These are phyloP conservation scores for Rhogogaster chlorosoma DNA, from an alignment of 2,888 invertebrate species.

Conservation along the genomic window DNA sequence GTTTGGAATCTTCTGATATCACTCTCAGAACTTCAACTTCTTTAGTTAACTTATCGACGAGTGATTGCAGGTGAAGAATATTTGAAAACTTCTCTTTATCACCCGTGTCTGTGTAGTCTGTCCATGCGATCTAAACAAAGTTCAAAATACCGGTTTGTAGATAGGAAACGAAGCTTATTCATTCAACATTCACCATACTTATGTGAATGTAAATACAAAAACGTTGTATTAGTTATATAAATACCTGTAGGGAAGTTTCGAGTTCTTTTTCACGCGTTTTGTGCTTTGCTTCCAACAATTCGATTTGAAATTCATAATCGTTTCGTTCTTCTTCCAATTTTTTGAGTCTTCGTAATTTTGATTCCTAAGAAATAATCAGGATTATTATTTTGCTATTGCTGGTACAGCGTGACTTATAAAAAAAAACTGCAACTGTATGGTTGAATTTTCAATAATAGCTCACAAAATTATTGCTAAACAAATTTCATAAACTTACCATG, in stretches of 20 bases:
- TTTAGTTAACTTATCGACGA: conserved; percentile 41
- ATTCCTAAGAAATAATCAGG: conserved; percentile 29
- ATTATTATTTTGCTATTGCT: neutral
- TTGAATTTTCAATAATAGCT: too few species aligned
- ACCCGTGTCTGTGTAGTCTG: neutral
- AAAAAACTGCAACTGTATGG: neutral
- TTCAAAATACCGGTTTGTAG: neutral
- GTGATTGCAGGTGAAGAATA: conserved; percentile 31
- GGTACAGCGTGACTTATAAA: neutral
- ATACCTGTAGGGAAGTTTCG: conserved; percentile 56
- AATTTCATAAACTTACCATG: conserved; percentile 44
- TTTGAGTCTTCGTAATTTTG: conserved; percentile 71
- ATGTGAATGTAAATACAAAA: neutral
- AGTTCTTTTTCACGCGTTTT: conserved; percentile 80
- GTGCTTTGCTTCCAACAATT: conserved; percentile 79
- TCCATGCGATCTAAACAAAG: conserved; percentile 47
- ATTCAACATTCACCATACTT: neutral
- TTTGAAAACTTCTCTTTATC: conserved; percentile 46
- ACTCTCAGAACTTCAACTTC: conserved; percentile 31
- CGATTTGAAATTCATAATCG: conserved; percentile 80
- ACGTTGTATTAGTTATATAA: neutral
- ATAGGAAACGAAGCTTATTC: conserved; percentile 28
- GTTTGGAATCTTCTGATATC: neutral
- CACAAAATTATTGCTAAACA: neutral
- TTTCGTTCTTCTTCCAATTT: conserved; percentile 59